Evolutionary conservation across 1,140 invertebrate species (phyloP), one percentile per base, ranked within the genome.

Genomic region (Mizuhopecten yessoensis): DNA sequence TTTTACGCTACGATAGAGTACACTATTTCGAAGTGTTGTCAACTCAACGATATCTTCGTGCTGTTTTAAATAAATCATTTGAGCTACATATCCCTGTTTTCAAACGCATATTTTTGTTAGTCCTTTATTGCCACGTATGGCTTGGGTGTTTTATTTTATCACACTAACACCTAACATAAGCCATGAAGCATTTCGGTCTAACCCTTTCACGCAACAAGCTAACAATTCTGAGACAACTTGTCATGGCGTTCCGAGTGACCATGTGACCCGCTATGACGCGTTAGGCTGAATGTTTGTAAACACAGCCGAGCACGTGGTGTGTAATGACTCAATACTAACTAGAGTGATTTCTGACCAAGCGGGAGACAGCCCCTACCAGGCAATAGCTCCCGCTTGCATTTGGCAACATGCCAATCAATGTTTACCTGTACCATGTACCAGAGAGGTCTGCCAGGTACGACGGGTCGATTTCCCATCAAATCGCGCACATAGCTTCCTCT

Each of bases 361-460:
- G 57, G 57, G 57, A 75, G 57, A 75, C 57, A 75, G 57, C 1
- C 57, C 57, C 57, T 75, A 75, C n/a, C 57, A 75, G 57, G 23
- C 57, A 75, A 75, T 49, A 49, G 11, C 11, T 75, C 57, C n/a
- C 45, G 36, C 42, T 10, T 23, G n/a, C 5, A 5, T 75, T n/a
- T 75, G 57, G 57, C 57, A 29, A 75, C 5, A 9, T 75, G 57
- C 57, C 57, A 75, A 75, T 75, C 57, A 75, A 29, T 75, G 57
- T 75, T 75, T 75, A 75, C 57, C 57, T 75, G 57, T 75, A 75
- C 29, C n/a, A n/a, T n/a, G n/a, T n/a, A n/a, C n/a, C n/a, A n/a
- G n/a, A 29, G 57, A 75, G 57, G 57, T 75, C 57, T 23, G 9
- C 5, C 57, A 75, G 57, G 57, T 75, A 75, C 57, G 57, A 75